Evolutionary conservation across 2,113 vertebrate genomes (phyloP).

Genomic region (Solea solea): DNA sequence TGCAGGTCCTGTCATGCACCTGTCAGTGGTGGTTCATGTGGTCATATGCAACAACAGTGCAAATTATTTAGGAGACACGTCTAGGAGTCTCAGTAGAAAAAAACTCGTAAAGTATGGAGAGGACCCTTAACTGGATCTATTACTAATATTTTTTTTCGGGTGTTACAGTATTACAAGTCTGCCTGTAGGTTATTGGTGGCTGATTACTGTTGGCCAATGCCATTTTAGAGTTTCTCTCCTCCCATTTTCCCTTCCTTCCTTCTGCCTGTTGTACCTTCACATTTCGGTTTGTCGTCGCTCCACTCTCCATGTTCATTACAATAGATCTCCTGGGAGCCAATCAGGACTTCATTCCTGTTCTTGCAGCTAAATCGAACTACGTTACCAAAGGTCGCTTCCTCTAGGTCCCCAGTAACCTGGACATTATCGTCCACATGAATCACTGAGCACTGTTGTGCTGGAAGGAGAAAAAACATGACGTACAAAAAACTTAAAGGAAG

Average conservation of each 20-base stretch:
- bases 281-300: slow-evolving; percentile 40
- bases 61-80: too few relatives aligned
- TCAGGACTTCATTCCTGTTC: not conserved
- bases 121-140: too few relatives aligned
- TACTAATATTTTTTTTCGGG: too few relatives aligned
- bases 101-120: too few relatives aligned
- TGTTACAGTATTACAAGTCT: too few relatives aligned
- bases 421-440: slow-evolving; percentile 22
- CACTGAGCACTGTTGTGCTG: slow-evolving; percentile 63
- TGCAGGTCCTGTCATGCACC: too few relatives aligned
- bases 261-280: slow-evolving; percentile 53
- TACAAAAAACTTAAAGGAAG: not conserved
- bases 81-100: too few relatives aligned
- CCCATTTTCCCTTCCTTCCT: not conserved
- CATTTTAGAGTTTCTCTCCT: not conserved
- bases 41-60: too few relatives aligned
- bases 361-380: slow-evolving; percentile 72
- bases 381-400: slow-evolving; percentile 63
- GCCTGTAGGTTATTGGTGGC: not conserved
- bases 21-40: too few relatives aligned
- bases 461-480: not conserved
- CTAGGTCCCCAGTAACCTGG: slow-evolving; percentile 54
- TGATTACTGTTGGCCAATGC: not conserved
- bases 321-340: slow-evolving; percentile 25
- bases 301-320: slow-evolving; percentile 67